These are phyloP conservation scores for Drosophila trapezifrons DNA, from an alignment of 1,140 invertebrate species.

Conservation along the genomic window DNA sequence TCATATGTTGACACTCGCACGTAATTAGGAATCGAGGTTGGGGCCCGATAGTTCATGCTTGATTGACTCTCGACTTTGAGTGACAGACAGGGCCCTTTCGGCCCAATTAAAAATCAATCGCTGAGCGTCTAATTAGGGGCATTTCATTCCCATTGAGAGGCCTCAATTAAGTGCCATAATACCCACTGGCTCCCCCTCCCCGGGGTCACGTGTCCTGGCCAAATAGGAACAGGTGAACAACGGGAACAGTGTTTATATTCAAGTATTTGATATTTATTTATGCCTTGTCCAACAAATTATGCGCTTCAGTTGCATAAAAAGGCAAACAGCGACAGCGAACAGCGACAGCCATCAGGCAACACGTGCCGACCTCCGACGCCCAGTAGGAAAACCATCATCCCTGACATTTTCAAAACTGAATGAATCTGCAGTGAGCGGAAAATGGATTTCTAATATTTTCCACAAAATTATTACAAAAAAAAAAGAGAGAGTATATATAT, in stretches of 20 bases:
- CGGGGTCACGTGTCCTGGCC: slow-evolving; percentile 62
- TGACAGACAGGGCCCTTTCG: slow-evolving; percentile 30
- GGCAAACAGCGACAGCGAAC: slow-evolving; percentile 34
- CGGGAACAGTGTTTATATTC: slow-evolving; percentile 50
- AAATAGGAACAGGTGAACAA: slow-evolving; percentile 28
- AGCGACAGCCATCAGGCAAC: slow-evolving; percentile 51
- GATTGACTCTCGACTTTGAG: slow-evolving; percentile 61
- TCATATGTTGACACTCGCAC: slow-evolving; percentile 81
- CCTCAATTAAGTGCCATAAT: slow-evolving; percentile 55
- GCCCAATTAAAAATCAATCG: slow-evolving; percentile 79
- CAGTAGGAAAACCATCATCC: slow-evolving; percentile 3
- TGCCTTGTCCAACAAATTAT: slow-evolving; percentile 81
- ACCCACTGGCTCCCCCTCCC: not conserved
- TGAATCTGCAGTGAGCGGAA: slow-evolving; percentile 82
- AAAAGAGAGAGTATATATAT: slow-evolving; percentile 4
- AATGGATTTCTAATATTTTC: slow-evolving; percentile 83
- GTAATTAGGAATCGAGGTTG: slow-evolving; percentile 65
- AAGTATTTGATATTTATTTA: slow-evolving; percentile 75
- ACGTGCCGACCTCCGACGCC: slow-evolving; percentile 56
- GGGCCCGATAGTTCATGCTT: slow-evolving; percentile 39
- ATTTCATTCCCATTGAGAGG: slow-evolving; percentile 16
- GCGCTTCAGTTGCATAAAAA: slow-evolving; percentile 79
- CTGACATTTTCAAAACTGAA: slow-evolving; percentile 80
- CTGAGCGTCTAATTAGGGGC: slow-evolving; percentile 56
- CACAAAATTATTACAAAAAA: slow-evolving; percentile 42